phyloP scores from a whole-genome alignment of 1,140 invertebrate genomes.

The Hermetia illucens region DNA sequence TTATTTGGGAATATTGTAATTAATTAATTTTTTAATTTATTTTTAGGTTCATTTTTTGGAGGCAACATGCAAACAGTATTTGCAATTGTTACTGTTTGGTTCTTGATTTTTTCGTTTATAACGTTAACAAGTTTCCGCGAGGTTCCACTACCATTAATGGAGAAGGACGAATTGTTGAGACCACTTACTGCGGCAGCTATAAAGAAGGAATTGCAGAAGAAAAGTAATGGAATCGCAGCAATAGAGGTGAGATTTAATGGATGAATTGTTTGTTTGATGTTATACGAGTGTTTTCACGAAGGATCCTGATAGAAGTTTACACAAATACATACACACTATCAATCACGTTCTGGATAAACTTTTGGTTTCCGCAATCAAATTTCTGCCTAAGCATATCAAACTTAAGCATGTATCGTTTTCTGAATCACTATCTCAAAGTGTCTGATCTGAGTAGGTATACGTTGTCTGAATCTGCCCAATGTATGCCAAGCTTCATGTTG shows the following conservation, averaged over 20 bases:
- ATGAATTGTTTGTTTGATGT: no score
- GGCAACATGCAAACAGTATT: slow-evolving; percentile 67
- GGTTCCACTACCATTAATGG: slow-evolving; percentile 44
- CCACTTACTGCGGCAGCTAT: slow-evolving; percentile 26
- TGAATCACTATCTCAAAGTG: no score
- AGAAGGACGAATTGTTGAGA: slow-evolving; percentile 22
- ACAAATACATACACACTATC: background rate
- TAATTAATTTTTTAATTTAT: background rate
- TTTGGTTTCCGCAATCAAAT: no score
- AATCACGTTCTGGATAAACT: no score
- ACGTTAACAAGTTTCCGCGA: slow-evolving; percentile 60
- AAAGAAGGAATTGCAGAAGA: slow-evolving; percentile 29
- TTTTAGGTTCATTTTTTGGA: slow-evolving; percentile 41
- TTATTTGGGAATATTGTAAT: background rate
- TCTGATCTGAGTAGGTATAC: no score
- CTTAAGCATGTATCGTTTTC: no score
- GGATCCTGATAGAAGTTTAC: no score
- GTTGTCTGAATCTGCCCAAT: no score
- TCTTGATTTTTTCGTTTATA: slow-evolving; percentile 45
- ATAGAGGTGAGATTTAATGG: no score
- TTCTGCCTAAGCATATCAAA: no score
- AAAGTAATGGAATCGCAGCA: slow-evolving; percentile 18
- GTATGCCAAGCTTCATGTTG: no score
- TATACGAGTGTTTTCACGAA: no score
- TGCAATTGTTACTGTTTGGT: slow-evolving; percentile 53